Evolutionary conservation across 2,113 vertebrate species (phyloP).

Genomic region (Tonatia bakeri): DNA sequence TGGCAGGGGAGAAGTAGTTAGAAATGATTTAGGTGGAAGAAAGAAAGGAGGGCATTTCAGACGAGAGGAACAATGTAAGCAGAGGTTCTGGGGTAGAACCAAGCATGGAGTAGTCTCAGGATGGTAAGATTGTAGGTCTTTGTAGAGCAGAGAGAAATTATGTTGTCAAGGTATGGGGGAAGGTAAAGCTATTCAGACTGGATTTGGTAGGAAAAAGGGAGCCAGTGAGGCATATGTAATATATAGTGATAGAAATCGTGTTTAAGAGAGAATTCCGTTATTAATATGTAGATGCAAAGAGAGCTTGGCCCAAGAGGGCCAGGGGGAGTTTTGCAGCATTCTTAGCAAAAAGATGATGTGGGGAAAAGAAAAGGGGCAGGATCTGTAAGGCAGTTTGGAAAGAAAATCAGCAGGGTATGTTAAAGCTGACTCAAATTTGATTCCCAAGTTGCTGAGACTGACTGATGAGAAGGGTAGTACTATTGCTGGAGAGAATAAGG

Average conservation of each 20-base stretch:
- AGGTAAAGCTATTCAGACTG: background rate
- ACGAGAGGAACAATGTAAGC: background rate
- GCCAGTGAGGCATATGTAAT: background rate
- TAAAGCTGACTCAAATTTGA: background rate
- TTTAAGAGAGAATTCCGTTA: background rate
- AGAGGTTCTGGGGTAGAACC: background rate
- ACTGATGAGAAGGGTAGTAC: background rate
- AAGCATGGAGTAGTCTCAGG: background rate
- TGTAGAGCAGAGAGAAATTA: background rate
- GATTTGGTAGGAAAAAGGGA: background rate
- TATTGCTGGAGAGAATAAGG: background rate
- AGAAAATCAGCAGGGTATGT: background rate
- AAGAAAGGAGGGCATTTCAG: background rate
- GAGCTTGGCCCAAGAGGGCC: background rate
- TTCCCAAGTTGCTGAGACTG: background rate
- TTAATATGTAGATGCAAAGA: background rate
- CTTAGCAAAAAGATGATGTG: background rate
- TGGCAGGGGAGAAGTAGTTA: background rate
- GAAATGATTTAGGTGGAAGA: background rate
- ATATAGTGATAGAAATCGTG: background rate
- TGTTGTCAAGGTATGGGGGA: background rate
- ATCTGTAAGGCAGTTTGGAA: background rate
- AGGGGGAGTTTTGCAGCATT: background rate
- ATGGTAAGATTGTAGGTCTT: background rate
- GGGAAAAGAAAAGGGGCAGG: background rate